phyloP scores from a whole-genome alignment of 2,797 vertebrate species.

The Falco concolor region DNA sequence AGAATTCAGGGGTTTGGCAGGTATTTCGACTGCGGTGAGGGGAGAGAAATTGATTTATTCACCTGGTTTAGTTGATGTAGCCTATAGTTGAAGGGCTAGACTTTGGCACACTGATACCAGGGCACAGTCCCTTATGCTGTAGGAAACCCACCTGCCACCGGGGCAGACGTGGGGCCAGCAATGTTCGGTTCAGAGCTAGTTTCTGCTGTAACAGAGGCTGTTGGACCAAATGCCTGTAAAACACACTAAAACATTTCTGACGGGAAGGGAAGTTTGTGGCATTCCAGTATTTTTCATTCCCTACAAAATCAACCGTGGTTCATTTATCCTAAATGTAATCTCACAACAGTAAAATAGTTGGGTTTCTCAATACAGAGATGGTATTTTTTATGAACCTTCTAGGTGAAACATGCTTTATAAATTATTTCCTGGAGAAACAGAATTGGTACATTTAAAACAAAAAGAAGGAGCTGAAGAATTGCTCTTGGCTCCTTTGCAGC shows the following conservation, averaged over 20 bases:
- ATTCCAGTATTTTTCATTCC: neutral
- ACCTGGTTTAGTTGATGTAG: neutral
- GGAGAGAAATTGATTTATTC: neutral
- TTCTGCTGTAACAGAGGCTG: neutral
- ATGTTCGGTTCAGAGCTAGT: neutral
- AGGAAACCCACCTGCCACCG: neutral
- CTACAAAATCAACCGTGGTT: neutral
- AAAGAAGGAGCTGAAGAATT: neutral
- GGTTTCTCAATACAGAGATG: neutral
- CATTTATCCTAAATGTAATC: neutral
- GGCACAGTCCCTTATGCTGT: neutral
- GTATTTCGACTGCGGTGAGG: too few species aligned
- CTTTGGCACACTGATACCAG: neutral
- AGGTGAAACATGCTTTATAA: neutral
- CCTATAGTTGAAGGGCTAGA: neutral
- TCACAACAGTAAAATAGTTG: neutral
- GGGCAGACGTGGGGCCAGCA: neutral
- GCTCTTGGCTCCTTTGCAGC: neutral
- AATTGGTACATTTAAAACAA: neutral
- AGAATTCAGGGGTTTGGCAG: neutral
- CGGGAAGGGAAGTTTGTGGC: neutral
- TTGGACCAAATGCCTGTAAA: neutral
- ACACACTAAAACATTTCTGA: neutral
- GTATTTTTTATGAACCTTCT: neutral
- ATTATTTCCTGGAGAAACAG: neutral